Conservation (phyloP, 2,113 vertebrate genomes). For the Toxotes chatareus region DNA sequence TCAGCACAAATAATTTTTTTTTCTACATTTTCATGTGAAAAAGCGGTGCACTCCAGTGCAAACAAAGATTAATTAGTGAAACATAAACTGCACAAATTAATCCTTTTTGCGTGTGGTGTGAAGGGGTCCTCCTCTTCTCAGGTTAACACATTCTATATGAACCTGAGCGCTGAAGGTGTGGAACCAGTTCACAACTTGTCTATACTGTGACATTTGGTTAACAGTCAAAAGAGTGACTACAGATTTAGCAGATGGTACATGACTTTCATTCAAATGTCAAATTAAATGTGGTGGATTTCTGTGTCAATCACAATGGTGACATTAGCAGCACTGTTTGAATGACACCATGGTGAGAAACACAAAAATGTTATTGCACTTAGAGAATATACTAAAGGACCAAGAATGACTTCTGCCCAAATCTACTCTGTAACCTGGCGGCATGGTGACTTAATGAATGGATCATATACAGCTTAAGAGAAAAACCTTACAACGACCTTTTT, state of each 20-base stretch:
- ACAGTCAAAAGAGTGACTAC: not conserved
- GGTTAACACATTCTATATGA: too few relatives aligned
- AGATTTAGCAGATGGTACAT: not conserved
- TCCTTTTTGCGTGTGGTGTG: too few relatives aligned
- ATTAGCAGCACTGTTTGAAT: not conserved
- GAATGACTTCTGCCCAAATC: not conserved
- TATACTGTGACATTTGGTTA: not conserved
- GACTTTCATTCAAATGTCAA: not conserved
- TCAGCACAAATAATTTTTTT: not conserved
- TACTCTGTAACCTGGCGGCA: not conserved
- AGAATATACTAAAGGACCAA: not conserved
- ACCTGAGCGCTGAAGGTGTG: too few relatives aligned
- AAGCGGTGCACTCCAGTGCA: too few relatives aligned
- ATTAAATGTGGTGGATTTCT: not conserved
- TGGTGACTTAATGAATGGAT: not conserved
- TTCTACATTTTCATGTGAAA: not conserved
- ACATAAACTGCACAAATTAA: too few relatives aligned
- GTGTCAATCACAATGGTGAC: not conserved
- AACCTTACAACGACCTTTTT: not conserved
- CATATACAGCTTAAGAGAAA: not conserved
- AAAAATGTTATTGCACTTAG: too few relatives aligned
- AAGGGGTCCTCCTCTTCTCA: too few relatives aligned
- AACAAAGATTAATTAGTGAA: not conserved
- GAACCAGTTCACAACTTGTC: too few relatives aligned
- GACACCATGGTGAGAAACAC: not conserved